phyloP scores from a whole-genome alignment of 2,113 vertebrate species.

The Channa argus region DNA sequence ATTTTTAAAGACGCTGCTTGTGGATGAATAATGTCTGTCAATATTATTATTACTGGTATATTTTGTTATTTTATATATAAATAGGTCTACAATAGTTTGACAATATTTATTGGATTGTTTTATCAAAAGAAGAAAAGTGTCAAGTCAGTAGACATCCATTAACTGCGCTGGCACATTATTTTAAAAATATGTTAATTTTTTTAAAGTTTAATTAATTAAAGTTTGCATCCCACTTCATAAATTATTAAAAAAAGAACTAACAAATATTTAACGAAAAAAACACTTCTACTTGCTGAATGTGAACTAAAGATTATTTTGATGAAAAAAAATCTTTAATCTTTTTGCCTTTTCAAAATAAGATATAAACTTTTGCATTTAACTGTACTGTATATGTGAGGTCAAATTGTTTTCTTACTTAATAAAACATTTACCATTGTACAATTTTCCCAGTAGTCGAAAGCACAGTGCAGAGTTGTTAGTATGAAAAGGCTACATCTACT shows the following conservation, averaged over 20 bases:
- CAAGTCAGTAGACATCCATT: not conserved
- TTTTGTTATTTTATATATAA: too few relatives aligned
- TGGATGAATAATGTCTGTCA: too few relatives aligned
- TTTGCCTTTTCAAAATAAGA: too few relatives aligned
- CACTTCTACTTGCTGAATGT: too few relatives aligned
- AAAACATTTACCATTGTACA: conserved; percentile 50
- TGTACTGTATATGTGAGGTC: not conserved
- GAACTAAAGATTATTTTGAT: too few relatives aligned
- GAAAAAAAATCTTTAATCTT: too few relatives aligned
- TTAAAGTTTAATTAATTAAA: not conserved
- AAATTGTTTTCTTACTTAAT: conserved; percentile 46
- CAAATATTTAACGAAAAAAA: too few relatives aligned
- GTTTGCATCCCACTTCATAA: too few relatives aligned
- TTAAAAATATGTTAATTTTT: not conserved
- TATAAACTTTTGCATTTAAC: too few relatives aligned
- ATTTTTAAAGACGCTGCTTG: too few relatives aligned
- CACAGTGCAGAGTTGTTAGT: conserved; percentile 33
- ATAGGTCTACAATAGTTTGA: not conserved
- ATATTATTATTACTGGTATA: too few relatives aligned
- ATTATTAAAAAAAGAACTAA: too few relatives aligned
- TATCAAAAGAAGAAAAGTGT: not conserved
- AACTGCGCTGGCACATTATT: not conserved
- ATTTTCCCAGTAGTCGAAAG: conserved; percentile 63
- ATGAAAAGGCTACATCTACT: conserved; percentile 16
- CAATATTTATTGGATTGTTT: not conserved